A percentile compares a stretch with the other conserved stretches of the same genome.
Conservation (phyloP, 1,140 invertebrate species). For the Megalonaias nervosa region DNA sequence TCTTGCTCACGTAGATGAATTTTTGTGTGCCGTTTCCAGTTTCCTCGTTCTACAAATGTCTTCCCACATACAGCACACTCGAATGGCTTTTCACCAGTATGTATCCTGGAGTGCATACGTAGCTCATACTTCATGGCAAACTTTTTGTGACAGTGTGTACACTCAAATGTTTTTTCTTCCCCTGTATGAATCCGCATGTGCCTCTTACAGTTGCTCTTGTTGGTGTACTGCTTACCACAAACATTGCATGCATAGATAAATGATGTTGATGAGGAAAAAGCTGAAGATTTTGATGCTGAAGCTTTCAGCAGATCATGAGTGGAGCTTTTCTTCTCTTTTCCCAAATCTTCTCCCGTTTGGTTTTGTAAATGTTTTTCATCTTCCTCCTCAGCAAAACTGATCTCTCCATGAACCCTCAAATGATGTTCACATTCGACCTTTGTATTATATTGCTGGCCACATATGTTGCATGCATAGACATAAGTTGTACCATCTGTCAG, state of each 20-base stretch:
- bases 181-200: conserved; percentile 35
- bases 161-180: conserved; percentile 27
- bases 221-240: conserved; percentile 39
- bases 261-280: conserved; percentile 2
- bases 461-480: conserved; percentile 35
- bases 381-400: background rate
- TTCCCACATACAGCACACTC: conserved; percentile 90
- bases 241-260: conserved; percentile 39
- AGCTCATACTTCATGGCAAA: conserved; percentile 35
- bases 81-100: conserved; percentile 90
- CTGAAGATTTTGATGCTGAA: background rate
- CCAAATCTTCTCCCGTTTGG: background rate
- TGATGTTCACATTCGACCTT: conserved; percentile 32
- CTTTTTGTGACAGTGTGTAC: conserved; percentile 26
- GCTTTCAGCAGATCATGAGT: background rate
- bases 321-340: background rate
- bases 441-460: conserved; percentile 26
- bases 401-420: conserved; percentile 29
- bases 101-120: conserved; percentile 64
- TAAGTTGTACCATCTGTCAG: conserved; percentile 9
- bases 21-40: conserved; percentile 39
- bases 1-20: conserved; percentile 31
- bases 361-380: background rate
- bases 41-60: conserved; percentile 77
- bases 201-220: conserved; percentile 31